A percentile compares a stretch with the other conserved stretches of the same genome.
Conservation (phyloP, 2,797 vertebrate species). For the Prionace glauca region DNA sequence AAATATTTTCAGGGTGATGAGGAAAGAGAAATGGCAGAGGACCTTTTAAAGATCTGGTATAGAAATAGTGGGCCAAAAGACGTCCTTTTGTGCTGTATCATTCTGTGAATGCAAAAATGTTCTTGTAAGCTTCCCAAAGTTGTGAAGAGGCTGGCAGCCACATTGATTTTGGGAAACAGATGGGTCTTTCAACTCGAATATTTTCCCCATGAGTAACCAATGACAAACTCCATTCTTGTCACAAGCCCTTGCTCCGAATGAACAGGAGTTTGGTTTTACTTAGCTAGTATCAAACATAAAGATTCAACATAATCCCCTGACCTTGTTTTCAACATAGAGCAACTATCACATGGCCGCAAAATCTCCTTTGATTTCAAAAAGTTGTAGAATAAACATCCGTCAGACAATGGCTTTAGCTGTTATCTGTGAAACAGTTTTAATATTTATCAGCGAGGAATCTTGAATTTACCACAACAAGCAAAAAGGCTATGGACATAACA, state of each 20-base stretch:
- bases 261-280: background rate
- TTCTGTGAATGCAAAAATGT: background rate
- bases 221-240: background rate
- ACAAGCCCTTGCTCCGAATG: background rate
- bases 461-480: background rate
- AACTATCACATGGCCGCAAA: background rate
- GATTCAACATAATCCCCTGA: background rate
- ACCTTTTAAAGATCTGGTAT: background rate
- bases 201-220: background rate
- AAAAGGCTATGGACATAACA: background rate
- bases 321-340: background rate
- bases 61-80: background rate
- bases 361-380: background rate
- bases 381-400: background rate
- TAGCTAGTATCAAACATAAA: background rate
- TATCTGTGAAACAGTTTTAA: background rate
- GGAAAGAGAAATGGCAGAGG: background rate
- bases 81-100: too few relatives aligned
- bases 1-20: background rate
- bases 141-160: background rate
- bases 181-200: background rate
- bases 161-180: background rate
- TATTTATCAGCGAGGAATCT: too few relatives aligned
- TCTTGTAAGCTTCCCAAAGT: background rate
- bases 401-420: background rate